Evolutionary conservation across 1,140 invertebrate species (phyloP).

Genomic region (Phthorimaea operculella): DNA sequence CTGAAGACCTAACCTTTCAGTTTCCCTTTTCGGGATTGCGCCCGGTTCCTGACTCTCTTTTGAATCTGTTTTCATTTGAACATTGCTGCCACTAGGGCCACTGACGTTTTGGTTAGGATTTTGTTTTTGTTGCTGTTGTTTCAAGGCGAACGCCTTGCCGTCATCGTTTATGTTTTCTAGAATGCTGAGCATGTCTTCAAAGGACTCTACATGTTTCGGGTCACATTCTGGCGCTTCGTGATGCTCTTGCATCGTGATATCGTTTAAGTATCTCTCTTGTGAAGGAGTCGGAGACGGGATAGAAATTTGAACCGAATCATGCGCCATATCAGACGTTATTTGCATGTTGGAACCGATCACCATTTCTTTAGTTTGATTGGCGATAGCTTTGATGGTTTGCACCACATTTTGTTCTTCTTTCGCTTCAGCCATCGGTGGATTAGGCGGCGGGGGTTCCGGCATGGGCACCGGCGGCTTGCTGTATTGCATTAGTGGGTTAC

Average conservation of each 20-base stretch:
- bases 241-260: slow-evolving; percentile 70
- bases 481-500: slow-evolving; percentile 42
- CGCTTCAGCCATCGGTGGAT: slow-evolving; percentile 24
- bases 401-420: slow-evolving; percentile 52
- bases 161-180: slow-evolving; percentile 73
- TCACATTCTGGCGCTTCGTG: slow-evolving; percentile 61
- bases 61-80: slow-evolving; percentile 34
- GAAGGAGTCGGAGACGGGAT: slow-evolving; percentile 72
- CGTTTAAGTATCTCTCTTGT: slow-evolving; percentile 71
- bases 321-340: slow-evolving; percentile 64
- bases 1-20: slow-evolving; percentile 45
- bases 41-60: slow-evolving; percentile 44
- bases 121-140: slow-evolving; percentile 36
- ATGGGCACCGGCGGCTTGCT: slow-evolving; percentile 27
- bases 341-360: slow-evolving; percentile 66
- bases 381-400: slow-evolving; percentile 60
- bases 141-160: slow-evolving; percentile 47
- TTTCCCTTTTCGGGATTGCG: slow-evolving; percentile 37
- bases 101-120: slow-evolving; percentile 27
- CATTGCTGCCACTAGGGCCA: slow-evolving; percentile 12
- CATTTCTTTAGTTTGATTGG: slow-evolving; percentile 64
- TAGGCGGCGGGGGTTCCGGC: slow-evolving; percentile 31
- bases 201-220: slow-evolving; percentile 69
- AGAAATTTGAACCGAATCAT: slow-evolving; percentile 71
- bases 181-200: slow-evolving; percentile 77